Evolutionary conservation across 2,113 vertebrate genomes (phyloP), one percentile per base, ranked within the genome.

Genomic region (Cephalopterus ornatus): DNA sequence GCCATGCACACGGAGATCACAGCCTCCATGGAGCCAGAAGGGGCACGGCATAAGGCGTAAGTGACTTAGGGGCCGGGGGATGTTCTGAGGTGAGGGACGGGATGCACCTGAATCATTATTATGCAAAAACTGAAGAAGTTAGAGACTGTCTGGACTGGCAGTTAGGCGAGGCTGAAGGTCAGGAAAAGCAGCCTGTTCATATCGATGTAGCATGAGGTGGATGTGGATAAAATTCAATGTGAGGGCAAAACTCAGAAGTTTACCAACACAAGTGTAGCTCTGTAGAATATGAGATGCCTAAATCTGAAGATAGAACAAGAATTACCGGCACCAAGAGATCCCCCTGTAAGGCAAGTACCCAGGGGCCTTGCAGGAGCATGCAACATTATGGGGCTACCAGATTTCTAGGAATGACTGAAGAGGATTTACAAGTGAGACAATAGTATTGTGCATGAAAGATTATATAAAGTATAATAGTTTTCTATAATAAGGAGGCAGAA

Each of bases 21-120:
- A 28, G 33, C 20, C 20, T 12, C 17, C 32, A 13, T 0, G 3
- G 5, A 4, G 2, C 3, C 52, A 74, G 0, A 7, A 58, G 21
- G 32, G 21, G 24, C 20, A 58, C 30, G 16, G 58, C 2, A 2
- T 10, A 27, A 23, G 37, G 30, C 68, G 9, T 8, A 9, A 39
- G 39, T 3, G 14, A 13, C 32, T 46, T 20, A 32, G 62, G 41
- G 76, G 52, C 44, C 18, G 12, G 12, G 49, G 21, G 32, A 82
- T 24, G 27, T 83, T 88, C 39, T 52, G 44, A 72, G 35, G 55
- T 14, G 15, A 90, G 53, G 83, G 88, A 72, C 11, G 22, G 33
- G 44, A 85, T 12, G 11, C 14, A 35, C 26, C 12, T 27, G 27
- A 35, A 68, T 46, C 23, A 11, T 61, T n/a, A 78, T 55, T 39